These are phyloP conservation scores for Tetrax tetrax DNA, from an alignment of 2,113 vertebrate genomes.

Conservation along the genomic window DNA sequence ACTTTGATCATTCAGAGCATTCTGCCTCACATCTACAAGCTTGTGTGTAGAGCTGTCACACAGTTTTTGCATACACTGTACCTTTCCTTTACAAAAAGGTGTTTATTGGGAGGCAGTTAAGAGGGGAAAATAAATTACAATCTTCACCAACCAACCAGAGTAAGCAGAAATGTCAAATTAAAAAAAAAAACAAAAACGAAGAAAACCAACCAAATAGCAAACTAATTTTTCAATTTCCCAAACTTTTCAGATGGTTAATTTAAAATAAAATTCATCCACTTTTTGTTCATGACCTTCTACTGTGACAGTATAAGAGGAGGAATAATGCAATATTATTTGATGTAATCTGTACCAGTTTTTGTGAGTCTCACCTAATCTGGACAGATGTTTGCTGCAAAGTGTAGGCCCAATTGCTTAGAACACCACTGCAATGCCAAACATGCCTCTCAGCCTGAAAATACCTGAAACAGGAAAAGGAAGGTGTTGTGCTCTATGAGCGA, in stretches of 20 bases:
- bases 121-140: background rate
- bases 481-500: background rate
- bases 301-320: background rate
- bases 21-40: fast-evolving
- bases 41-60: background rate
- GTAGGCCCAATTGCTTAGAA: background rate
- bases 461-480: background rate
- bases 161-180: background rate
- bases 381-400: background rate
- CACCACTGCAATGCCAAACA: background rate
- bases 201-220: background rate
- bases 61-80: background rate
- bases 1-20: background rate
- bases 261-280: background rate
- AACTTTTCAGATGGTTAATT: background rate
- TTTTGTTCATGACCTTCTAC: background rate
- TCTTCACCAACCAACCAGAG: background rate
- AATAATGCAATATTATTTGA: background rate
- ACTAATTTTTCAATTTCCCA: background rate
- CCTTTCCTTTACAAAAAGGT: background rate
- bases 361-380: fast-evolving
- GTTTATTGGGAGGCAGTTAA: background rate
- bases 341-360: background rate
- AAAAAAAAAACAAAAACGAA: background rate
- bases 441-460: background rate